Conservation (phyloP, 2,113 vertebrate genomes). For the Verasper variegatus region DNA sequence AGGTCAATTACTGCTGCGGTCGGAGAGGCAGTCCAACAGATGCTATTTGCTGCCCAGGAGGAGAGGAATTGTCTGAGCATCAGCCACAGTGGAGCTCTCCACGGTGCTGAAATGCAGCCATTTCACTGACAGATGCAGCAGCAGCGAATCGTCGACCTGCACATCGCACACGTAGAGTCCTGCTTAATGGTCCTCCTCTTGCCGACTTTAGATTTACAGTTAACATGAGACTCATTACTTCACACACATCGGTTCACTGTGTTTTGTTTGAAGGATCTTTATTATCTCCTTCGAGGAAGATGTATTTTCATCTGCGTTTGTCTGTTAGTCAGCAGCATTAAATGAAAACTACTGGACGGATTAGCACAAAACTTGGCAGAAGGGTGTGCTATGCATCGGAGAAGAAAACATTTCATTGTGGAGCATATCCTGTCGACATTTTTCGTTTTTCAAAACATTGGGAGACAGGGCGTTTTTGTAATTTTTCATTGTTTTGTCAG, state of each 20-base stretch:
- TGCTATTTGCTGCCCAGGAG: constrained; percentile 42
- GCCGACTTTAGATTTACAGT: neutral
- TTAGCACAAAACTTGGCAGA: too few species aligned
- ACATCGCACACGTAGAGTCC: neutral
- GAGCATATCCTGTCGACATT: too few species aligned
- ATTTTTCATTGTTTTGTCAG: too few species aligned
- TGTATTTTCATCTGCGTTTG: too few species aligned
- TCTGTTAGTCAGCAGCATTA: too few species aligned
- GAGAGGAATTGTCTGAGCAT: constrained; percentile 14
- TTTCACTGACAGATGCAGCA: constrained; percentile 3
- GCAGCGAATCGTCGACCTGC: too few species aligned
- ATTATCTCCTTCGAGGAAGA: too few species aligned
- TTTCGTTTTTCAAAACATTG: too few species aligned
- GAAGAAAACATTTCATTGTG: too few species aligned
- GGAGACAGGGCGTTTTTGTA: too few species aligned
- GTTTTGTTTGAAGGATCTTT: neutral
- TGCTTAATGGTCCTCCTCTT: neutral
- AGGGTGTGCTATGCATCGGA: too few species aligned
- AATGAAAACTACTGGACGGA: too few species aligned
- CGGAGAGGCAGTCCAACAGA: constrained; percentile 33
- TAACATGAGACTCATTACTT: neutral
- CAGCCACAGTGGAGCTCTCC: constrained; percentile 53
- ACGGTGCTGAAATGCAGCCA: constrained; percentile 65
- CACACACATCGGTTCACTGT: neutral
- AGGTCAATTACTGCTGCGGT: constrained; percentile 29